Base-by-base conservation (phyloP, 2,113 vertebrate species). In the Gobio gobio region DNA sequence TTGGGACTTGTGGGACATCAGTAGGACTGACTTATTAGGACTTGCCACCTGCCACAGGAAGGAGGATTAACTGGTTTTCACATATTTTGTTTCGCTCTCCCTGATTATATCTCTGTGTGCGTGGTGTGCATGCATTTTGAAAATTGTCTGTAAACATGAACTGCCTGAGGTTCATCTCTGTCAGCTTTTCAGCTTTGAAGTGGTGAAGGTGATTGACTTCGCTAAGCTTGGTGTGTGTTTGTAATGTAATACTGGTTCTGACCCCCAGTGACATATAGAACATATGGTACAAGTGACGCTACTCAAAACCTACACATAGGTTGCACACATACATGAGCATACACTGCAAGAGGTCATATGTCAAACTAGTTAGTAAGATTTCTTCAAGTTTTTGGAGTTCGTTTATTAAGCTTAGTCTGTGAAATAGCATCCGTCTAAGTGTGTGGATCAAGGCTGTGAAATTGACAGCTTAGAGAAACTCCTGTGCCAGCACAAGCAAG, bases 401-500 rank as follows among this genome's bases (percentile, higher is more conserved):
- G 40, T 58, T 72, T 73, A 54, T 61, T n/a, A 36, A 63, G 63
- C 75, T 66, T 61, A 66, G 16, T 56, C 59, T 63, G 79, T 29
- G 72, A 40, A 59, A 54, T 66, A 18, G 66, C 45, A 77, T 43
- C 73, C 51, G 40, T 64, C 64, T 78, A 85, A 87, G 66, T 86
- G 86, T 83, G 54, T 88, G 81, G 87, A 89, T 89, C 86, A 89
- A 88, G 78, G 68, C 87, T 86, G 86, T 70, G 89, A 91, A 87
- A 90, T 72, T 90, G 91, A 91, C 89, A 90, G 91, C 90, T 89
- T 88, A 85, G 88, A 90, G 92, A 92, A 93, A 89, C 88, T 89
- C 92, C 92, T 92, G 93, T 91, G 89, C 89, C 91, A 92, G 92
- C 93, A 92, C 90, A 92, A 93, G 93, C 90, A 92, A 92, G 87